These are phyloP conservation scores for Oscheius sp. DNA, from an alignment of 2,888 invertebrate species.

Conservation along the genomic window DNA sequence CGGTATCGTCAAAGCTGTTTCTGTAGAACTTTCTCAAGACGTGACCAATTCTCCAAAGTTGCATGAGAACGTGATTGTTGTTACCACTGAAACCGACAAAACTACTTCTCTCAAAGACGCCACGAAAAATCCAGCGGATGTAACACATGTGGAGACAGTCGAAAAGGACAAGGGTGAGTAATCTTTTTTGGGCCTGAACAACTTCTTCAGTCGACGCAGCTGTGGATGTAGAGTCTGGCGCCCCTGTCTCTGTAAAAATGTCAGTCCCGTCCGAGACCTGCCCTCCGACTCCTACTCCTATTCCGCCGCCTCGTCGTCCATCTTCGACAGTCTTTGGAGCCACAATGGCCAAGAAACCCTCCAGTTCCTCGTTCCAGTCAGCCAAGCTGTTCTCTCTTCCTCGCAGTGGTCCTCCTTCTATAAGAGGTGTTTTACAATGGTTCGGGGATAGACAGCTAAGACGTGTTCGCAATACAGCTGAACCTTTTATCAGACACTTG, in stretches of 20 bases:
- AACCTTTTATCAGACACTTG: not conserved
- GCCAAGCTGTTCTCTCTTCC: constrained; percentile 18
- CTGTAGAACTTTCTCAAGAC: no score
- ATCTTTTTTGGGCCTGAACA: no score
- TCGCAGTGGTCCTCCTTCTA: constrained; percentile 1
- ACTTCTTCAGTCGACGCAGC: not conserved
- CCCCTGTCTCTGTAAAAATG: not conserved
- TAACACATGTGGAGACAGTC: no score
- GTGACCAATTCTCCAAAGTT: no score
- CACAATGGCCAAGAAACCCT: not conserved
- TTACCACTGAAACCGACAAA: no score
- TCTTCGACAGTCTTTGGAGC: constrained; percentile 9
- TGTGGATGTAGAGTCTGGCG: not conserved
- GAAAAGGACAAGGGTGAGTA: no score
- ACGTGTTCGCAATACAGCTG: no score
- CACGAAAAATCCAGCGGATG: no score
- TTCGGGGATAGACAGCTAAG: no score
- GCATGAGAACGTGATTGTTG: no score
- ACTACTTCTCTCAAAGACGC: no score
- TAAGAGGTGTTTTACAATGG: not conserved
- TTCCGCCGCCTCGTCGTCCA: constrained; percentile 13
- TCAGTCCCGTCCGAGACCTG: not conserved
- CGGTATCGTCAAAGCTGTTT: no score
- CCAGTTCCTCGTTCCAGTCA: not conserved
- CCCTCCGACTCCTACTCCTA: constrained; percentile 2